These are phyloP conservation scores for Mola mola DNA, from an alignment of 2,113 vertebrate species.

Conservation along the genomic window DNA sequence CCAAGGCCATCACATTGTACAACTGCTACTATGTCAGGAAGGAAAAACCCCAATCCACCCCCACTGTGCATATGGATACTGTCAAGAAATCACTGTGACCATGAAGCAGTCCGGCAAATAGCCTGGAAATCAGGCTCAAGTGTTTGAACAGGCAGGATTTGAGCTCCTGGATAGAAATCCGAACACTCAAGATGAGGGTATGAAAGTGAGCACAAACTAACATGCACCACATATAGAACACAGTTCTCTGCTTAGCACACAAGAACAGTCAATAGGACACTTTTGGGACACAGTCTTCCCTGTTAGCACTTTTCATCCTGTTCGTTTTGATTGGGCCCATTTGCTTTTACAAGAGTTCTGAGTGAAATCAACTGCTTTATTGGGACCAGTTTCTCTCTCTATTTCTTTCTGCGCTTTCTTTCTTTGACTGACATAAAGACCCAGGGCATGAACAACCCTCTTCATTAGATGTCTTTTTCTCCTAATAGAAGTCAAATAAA, in stretches of 20 bases:
- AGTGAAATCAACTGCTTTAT: conserved; percentile 81
- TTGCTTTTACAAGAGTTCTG: conserved; percentile 72
- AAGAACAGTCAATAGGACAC: conserved; percentile 17
- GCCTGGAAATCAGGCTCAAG: conserved; percentile 54
- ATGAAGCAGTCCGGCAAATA: conserved; percentile 61
- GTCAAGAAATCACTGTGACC: conserved; percentile 60
- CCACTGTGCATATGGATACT: conserved; percentile 56
- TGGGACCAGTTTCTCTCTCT: conserved; percentile 60
- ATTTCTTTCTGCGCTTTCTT: conserved; percentile 14
- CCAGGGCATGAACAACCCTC: conserved; percentile 82
- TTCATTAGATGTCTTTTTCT: conserved; percentile 92
- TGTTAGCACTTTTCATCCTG: conserved; percentile 39
- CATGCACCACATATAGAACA: background rate
- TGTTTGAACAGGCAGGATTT: conserved; percentile 43
- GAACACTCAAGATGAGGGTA: conserved; percentile 22
- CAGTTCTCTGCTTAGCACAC: conserved; percentile 2
- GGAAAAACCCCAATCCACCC: conserved; percentile 64
- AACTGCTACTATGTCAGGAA: conserved; percentile 72
- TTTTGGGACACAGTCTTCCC: conserved; percentile 42
- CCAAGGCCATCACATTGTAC: conserved; percentile 68
- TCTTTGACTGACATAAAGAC: conserved; percentile 63
- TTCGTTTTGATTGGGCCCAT: conserved; percentile 60
- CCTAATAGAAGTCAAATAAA: conserved; percentile 95
- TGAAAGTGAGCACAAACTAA: background rate
- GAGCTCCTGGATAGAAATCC: conserved; percentile 21